Base-by-base conservation (phyloP, 2,113 vertebrate genomes). In the Gymnarchus niloticus region DNA sequence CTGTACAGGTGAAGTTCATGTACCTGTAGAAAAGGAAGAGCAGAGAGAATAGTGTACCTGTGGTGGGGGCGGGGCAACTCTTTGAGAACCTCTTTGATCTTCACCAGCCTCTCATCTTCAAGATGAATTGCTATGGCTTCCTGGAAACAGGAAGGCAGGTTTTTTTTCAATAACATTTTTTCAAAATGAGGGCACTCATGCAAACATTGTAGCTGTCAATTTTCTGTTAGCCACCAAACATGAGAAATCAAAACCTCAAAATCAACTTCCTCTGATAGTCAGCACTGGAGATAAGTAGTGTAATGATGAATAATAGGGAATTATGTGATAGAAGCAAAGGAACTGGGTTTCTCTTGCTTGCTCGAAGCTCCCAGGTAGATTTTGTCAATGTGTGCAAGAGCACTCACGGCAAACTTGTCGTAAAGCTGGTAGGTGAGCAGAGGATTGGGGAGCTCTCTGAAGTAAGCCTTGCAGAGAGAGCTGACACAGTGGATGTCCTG, bases 401-500 rank as follows among this genome's bases (percentile, higher is more conserved):
- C 37, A 94, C 97, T 95, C 92, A 98, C 98, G 0, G 98, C 97
- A 28, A 99, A 99, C 87, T 96, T 96, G 93, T 98, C 96, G 0
- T 99, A 99, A 57, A 99, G 96, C 91, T 97, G 96, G 88, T 98
- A 99, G 0, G 96, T 99, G 91, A 99, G 96, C 87, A 99, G 94
- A 0, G 97, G 98, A 89, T 99, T 97, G 1, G 98, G 98, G 56
- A 99, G 94, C 87, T 99, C 97, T 65, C 97, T 91, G 96, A 98
- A 99, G 33, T 99, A 99, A 0, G 96, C 96, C 88, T 99, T 99
- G 90, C 96, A 97, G 86, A 99, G 88, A 0, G 97, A 98, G 88
- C 97, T 97, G 92, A 99, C 95, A 0, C 97, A 98, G 93, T 99
- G 98, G 84, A 99, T 97, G 91, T 99, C 97, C 94, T 99, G 97